phyloP scores from a whole-genome alignment of 2,888 invertebrate species.

The Sclerodermus sp. region DNA sequence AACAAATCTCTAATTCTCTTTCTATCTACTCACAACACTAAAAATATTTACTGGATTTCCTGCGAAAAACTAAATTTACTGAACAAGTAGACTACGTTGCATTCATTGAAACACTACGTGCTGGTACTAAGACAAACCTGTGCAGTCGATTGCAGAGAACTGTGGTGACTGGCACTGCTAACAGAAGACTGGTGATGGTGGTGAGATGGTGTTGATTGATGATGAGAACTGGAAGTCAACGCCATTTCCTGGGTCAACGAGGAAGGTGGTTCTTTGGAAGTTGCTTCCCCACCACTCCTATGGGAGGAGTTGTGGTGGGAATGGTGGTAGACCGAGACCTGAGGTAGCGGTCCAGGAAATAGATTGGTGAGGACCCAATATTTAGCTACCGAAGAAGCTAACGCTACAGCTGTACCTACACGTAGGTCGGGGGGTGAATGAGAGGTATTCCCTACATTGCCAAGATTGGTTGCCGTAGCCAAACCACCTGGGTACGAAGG shows the following conservation, averaged over 20 bases:
- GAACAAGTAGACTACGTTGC: neutral
- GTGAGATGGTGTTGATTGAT: conserved; percentile 43
- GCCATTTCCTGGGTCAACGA: conserved; percentile 52
- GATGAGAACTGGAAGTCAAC: conserved; percentile 44
- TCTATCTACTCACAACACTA: conserved; percentile 21
- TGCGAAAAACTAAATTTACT: too few relatives aligned
- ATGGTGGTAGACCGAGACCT: conserved; percentile 71
- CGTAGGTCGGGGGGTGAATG: conserved; percentile 54
- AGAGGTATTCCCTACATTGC: conserved; percentile 50
- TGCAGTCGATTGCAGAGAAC: conserved; percentile 46
- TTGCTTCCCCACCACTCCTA: conserved; percentile 58
- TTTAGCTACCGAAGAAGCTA: conserved; percentile 74
- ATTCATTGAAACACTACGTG: conserved; percentile 24
- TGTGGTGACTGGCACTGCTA: conserved; percentile 46
- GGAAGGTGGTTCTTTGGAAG: conserved; percentile 45
- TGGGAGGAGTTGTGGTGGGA: conserved; percentile 61
- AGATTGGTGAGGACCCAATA: conserved; percentile 84
- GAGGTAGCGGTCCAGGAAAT: conserved; percentile 75
- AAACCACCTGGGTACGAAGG: conserved; percentile 52
- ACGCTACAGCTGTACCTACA: conserved; percentile 65
- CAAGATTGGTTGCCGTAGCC: conserved; percentile 50
- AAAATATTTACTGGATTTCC: conserved; percentile 1
- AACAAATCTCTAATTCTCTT: neutral
- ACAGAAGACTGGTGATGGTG: conserved; percentile 48
- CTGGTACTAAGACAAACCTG: conserved; percentile 53